These are phyloP conservation scores for Siderastrea siderea DNA, from an alignment of 92 coral and sea anemone species.

Conservation along the genomic window DNA sequence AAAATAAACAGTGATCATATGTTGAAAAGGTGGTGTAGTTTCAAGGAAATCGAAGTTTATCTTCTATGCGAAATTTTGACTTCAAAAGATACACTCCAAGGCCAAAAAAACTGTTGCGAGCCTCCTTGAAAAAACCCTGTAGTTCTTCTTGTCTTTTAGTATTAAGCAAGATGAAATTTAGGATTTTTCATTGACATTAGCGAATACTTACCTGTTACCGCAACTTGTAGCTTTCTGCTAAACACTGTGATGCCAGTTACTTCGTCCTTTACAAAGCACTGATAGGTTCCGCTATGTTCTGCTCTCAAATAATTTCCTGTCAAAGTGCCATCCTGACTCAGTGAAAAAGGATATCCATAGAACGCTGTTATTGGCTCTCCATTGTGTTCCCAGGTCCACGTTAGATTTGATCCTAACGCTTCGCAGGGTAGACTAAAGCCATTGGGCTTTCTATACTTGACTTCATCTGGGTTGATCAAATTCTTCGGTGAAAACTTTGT, in stretches of 20 bases:
- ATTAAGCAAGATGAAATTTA: too few species aligned
- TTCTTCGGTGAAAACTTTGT: constrained; percentile 1
- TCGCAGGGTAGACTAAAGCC: constrained; percentile 11
- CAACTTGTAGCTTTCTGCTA: constrained; percentile 49
- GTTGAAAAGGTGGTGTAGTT: too few species aligned
- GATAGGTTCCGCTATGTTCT: constrained; percentile 21
- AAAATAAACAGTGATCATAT: too few species aligned
- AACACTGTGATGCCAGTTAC: constrained; percentile 24
- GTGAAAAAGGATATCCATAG: neutral
- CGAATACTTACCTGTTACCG: constrained; percentile 49
- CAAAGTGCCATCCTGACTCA: constrained; percentile 6
- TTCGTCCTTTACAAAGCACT: constrained; percentile 24
- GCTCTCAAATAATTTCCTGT: neutral
- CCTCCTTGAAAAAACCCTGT: too few species aligned
- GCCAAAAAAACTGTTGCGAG: too few species aligned
- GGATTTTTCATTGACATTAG: too few species aligned
- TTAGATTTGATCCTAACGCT: constrained; percentile 16
- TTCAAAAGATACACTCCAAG: too few species aligned
- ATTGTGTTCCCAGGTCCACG: constrained; percentile 13
- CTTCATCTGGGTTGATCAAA: constrained; percentile 12
- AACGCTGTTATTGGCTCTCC: neutral
- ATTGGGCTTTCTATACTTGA: neutral
- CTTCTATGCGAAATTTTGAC: too few species aligned
- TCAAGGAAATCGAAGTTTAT: too few species aligned
- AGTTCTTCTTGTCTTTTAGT: too few species aligned